Evolutionary conservation across 2,888 invertebrate species (phyloP).

Genomic region (Coenonympha glycerion): DNA sequence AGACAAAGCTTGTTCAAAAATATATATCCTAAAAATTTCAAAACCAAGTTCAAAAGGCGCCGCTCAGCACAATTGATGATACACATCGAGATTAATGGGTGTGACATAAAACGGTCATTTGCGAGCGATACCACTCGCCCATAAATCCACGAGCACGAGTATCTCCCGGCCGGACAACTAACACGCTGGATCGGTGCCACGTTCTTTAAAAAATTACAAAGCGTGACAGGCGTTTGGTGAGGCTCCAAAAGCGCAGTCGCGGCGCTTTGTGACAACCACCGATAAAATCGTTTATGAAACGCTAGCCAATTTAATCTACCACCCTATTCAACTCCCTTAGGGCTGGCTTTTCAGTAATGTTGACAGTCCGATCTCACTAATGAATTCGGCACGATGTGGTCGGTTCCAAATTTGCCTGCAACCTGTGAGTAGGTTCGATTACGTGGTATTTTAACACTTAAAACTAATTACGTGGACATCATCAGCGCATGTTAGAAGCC

Average conservation of each 20-base stretch:
- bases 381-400: no score
- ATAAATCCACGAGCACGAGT: slow-evolving; percentile 15
- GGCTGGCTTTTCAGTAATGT: no score
- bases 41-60: background rate
- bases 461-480: no score
- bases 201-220: slow-evolving; percentile 24
- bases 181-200: slow-evolving; percentile 22
- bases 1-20: no score
- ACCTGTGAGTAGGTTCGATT: no score
- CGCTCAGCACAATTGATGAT: background rate
- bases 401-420: no score
- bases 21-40: background rate
- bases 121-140: slow-evolving; percentile 3
- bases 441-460: no score
- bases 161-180: slow-evolving; percentile 13
- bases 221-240: slow-evolving; percentile 23
- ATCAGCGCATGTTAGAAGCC: no score
- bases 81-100: slow-evolving; percentile 9
- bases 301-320: no score
- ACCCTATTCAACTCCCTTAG: no score
- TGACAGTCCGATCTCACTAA: no score
- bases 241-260: slow-evolving; percentile 18
- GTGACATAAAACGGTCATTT: slow-evolving; percentile 9
- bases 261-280: slow-evolving; percentile 19
- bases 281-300: slow-evolving; percentile 22